Percentiles rank a stretch among this genome's conserved stretches.
Conservation (phyloP, 2,113 vertebrate genomes). For the Heterotis niloticus region DNA sequence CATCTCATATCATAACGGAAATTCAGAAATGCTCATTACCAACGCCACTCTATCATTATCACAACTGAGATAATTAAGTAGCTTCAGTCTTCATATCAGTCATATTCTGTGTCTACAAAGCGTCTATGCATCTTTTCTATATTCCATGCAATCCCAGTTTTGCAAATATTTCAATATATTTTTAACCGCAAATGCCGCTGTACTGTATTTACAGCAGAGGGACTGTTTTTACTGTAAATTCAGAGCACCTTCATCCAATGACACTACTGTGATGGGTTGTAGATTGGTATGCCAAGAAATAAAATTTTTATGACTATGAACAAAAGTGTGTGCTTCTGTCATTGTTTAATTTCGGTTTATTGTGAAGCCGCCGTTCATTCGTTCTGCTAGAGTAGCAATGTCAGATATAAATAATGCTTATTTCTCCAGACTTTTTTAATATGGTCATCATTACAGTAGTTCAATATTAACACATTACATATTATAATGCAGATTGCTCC, state of each 20-base stretch:
- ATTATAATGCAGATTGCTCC: no score
- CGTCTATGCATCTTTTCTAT: constrained; percentile 10
- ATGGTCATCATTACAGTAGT: no score
- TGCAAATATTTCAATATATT: constrained; percentile 1
- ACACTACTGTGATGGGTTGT: constrained; percentile 49
- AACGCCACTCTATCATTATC: background rate
- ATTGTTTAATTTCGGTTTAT: background rate
- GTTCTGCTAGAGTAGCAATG: background rate
- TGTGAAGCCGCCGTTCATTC: background rate
- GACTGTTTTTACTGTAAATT: constrained; percentile 21
- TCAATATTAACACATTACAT: no score
- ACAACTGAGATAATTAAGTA: background rate
- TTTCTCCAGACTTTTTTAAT: no score
- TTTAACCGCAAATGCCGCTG: background rate
- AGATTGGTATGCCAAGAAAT: constrained; percentile 44
- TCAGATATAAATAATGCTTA: no score
- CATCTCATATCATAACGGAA: constrained; percentile 7
- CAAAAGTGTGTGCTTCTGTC: background rate
- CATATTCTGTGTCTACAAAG: background rate
- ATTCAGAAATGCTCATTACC: background rate
- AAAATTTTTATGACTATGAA: constrained; percentile 42
- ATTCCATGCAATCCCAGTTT: constrained; percentile 4
- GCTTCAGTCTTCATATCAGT: background rate
- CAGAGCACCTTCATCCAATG: constrained; percentile 44
- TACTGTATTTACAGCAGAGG: background rate